These are phyloP conservation scores for Diadema setosum DNA, from an alignment of 35 echinoderm and acorn worm genomes.

Conservation along the genomic window DNA sequence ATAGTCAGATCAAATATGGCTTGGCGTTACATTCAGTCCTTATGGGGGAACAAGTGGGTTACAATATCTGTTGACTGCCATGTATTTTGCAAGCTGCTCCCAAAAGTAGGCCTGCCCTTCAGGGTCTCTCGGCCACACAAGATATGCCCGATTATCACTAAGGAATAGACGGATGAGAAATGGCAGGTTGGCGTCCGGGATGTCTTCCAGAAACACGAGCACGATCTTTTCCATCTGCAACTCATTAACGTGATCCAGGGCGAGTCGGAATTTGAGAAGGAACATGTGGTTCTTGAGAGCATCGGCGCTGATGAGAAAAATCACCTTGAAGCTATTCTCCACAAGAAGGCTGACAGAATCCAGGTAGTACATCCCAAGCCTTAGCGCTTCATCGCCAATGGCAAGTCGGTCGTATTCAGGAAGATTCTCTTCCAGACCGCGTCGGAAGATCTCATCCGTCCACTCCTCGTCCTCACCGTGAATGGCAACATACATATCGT, in stretches of 20 bases:
- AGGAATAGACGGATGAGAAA: background rate
- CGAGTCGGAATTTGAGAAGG: background rate
- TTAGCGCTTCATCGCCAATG: background rate
- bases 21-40: too few species aligned
- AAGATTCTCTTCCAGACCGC: background rate
- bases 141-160: background rate
- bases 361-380: background rate
- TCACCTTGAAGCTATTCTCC: background rate
- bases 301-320: background rate
- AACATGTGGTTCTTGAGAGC: background rate
- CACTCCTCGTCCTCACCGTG: background rate
- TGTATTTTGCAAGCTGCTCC: background rate
- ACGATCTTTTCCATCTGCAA: background rate
- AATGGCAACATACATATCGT: background rate
- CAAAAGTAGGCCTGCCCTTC: background rate
- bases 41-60: too few species aligned
- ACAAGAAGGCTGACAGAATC: background rate
- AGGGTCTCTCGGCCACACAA: background rate
- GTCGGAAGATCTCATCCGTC: background rate
- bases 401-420: background rate
- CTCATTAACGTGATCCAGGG: background rate
- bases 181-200: background rate
- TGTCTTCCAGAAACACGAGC: background rate
- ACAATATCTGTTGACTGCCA: background rate
- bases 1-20: too few species aligned